Evolutionary conservation across 2,888 invertebrate species (phyloP), one percentile per base, ranked within the genome.

Genomic region (Eupithecia dodoneata): DNA sequence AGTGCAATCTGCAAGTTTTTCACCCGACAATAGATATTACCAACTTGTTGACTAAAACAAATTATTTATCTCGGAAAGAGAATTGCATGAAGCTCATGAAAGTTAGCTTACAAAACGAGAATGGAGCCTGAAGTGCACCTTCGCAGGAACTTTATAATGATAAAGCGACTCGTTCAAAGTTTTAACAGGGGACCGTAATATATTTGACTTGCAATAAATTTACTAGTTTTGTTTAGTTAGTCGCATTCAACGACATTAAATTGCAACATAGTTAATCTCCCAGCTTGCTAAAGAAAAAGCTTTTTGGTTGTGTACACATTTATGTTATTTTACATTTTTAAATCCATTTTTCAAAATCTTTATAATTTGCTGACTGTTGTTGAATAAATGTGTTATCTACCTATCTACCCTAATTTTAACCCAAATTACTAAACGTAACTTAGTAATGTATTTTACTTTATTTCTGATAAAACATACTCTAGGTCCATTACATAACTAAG

Each of bases 61-160:
- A 42, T 72, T 59, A 6, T 59, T 45, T 45, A 59, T 63, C 45
- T 45, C 45, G 44, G 69, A 6, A 72, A 75, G 49, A 65, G 70
- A 73, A 76, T 71, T 73, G 73, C 71, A 71, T 71, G 59, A 42
- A 45, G 67, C 67, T 69, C 74, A 30, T 55, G 69, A 47, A 63
- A 70, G 76, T 55, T 70, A 70, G 13, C 52, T 75, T 47, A 66
- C 59, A 52, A 76, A 73, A 71, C 63, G 74, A 74, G 73, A 65
- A 69, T 52, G 52, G n/a, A n/a, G 55, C 66, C 59, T 59, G 71
- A 70, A 77, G 69, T 74, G 77, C 73, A 76, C 74, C 72, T 74
- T 63, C 49, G 72, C 69, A 47, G 59, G 63, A 77, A 77, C 72
- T 77, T 77, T 77, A 70, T 74, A 72, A 77, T 77, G 77, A 74